Percentiles rank a stretch among this genome's conserved stretches.
These are phyloP conservation scores for Onchidella celtica DNA, from an alignment of 2,888 invertebrate species.

Conservation along the genomic window DNA sequence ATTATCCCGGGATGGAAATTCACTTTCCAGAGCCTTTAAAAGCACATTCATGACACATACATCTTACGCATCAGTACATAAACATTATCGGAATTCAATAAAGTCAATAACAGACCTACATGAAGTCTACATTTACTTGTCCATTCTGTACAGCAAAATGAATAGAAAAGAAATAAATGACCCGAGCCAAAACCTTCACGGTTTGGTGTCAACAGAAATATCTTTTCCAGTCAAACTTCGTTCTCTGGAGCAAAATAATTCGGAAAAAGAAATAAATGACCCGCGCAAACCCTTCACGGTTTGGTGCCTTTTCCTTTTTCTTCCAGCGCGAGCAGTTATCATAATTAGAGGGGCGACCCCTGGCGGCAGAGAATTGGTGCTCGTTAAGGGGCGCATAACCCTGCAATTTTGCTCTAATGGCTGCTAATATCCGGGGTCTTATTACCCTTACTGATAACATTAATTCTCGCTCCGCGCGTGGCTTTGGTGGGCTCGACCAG, in stretches of 20 bases:
- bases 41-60: no score
- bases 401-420: slow-evolving; percentile 45
- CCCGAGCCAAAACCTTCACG: no score
- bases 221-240: no score
- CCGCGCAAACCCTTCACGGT: neutral
- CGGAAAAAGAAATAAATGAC: neutral
- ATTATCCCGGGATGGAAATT: no score
- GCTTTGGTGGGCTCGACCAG: slow-evolving; percentile 9
- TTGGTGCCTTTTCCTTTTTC: neutral
- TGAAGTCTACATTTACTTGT: no score
- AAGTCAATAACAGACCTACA: no score
- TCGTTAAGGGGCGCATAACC: slow-evolving; percentile 42
- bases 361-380: slow-evolving; percentile 29
- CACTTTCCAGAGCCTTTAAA: no score
- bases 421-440: slow-evolving; percentile 45
- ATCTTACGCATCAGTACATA: no score
- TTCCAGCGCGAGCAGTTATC: slow-evolving; percentile 11
- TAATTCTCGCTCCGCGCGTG: slow-evolving; percentile 31
- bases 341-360: slow-evolving; percentile 36
- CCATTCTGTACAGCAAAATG: no score
- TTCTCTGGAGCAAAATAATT: neutral
- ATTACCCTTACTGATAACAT: slow-evolving; percentile 31
- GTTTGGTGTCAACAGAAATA: no score
- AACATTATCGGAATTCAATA: no score
- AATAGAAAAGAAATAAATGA: no score